Percentiles rank a stretch among this genome's conserved stretches.
These are phyloP conservation scores for Stenchaetothrips biformis DNA, from an alignment of 2,888 invertebrate genomes.

Conservation along the genomic window DNA sequence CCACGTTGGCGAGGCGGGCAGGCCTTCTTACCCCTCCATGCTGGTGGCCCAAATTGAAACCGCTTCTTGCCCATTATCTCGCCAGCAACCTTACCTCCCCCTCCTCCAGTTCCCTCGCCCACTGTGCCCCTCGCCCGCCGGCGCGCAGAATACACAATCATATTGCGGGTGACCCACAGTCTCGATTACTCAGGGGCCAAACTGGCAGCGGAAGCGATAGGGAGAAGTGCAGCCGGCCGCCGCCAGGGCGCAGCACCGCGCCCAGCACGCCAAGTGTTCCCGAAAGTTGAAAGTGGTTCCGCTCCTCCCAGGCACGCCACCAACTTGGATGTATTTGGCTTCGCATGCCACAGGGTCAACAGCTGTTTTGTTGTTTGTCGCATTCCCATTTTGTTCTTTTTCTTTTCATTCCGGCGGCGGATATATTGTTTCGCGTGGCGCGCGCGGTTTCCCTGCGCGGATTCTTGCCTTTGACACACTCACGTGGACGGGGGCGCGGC, in stretches of 20 bases:
- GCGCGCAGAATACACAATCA: conserved; percentile 13
- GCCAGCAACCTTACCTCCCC: not conserved
- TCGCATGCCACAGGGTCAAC: no score
- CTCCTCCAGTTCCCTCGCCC: not conserved
- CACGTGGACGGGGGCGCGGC: no score
- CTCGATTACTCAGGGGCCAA: not conserved
- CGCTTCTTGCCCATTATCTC: conserved; percentile 15
- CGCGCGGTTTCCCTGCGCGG: no score
- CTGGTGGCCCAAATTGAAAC: not conserved
- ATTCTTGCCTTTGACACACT: no score
- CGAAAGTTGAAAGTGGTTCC: not conserved
- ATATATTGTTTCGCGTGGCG: no score
- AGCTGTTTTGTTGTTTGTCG: no score
- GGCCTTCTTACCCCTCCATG: not conserved
- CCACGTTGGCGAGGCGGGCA: not conserved
- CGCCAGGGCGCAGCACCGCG: not conserved
- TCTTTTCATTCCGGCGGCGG: no score
- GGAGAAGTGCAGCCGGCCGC: not conserved
- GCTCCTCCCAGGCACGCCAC: not conserved
- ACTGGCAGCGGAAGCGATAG: not conserved
- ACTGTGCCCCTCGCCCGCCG: not conserved
- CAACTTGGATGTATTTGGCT: no score
- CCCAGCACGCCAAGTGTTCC: not conserved
- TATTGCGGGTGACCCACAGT: not conserved
- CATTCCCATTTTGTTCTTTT: no score